A percentile compares a stretch with the other conserved stretches of the same genome.
These are phyloP conservation scores for Caloenas nicobarica DNA, from an alignment of 2,113 vertebrate species.

Conservation along the genomic window DNA sequence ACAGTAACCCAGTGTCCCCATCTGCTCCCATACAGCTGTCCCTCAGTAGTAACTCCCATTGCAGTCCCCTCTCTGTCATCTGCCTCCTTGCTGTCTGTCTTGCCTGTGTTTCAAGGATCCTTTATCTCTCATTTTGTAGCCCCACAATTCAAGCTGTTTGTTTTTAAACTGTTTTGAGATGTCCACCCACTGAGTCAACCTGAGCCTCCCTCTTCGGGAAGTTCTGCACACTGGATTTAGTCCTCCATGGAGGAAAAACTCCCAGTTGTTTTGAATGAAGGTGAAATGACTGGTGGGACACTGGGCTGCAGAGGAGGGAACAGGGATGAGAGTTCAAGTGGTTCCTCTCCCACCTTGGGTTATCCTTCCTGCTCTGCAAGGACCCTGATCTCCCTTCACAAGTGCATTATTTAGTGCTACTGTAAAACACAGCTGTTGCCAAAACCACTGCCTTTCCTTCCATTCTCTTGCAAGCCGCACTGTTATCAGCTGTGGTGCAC, in stretches of 20 bases:
- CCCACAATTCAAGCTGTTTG: neutral
- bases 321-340: neutral
- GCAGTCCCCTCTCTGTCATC: neutral
- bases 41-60: neutral
- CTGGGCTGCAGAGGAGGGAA: neutral
- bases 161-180: neutral
- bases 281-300: neutral
- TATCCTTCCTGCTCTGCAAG: neutral
- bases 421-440: neutral
- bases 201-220: neutral
- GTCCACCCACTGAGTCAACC: neutral
- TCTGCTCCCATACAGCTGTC: neutral
- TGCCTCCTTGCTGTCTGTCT: neutral
- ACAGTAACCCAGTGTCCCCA: neutral
- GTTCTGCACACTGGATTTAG: neutral
- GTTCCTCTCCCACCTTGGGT: neutral
- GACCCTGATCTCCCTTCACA: neutral
- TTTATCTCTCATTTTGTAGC: neutral
- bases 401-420: neutral
- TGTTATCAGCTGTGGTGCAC: neutral
- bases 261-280: neutral
- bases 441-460: neutral
- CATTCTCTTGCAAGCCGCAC: neutral
- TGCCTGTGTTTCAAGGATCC: neutral
- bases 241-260: neutral